Conservation (phyloP, 1,140 invertebrate genomes). For the Drosophila nigromelanica region DNA sequence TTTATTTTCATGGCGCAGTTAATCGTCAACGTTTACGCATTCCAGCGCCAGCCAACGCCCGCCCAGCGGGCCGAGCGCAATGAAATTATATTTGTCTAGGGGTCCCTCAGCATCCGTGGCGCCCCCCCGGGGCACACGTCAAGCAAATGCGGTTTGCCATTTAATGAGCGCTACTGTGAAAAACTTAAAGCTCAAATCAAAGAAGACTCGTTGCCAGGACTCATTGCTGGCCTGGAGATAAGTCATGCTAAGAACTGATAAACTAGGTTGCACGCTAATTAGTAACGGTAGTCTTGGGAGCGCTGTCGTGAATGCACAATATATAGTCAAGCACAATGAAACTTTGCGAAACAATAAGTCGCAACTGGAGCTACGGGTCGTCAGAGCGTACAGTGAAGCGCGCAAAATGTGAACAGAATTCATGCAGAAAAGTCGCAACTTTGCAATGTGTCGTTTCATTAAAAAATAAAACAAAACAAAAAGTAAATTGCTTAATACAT, state of each 20-base stretch:
- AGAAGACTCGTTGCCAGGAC: conserved; percentile 24
- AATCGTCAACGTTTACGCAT: conserved; percentile 83
- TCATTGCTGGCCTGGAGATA: conserved; percentile 33
- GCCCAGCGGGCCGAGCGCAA: conserved; percentile 71
- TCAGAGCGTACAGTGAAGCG: conserved; percentile 29
- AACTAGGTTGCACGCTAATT: conserved; percentile 79
- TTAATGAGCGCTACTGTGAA: conserved; percentile 46
- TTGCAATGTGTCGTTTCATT: conserved; percentile 17
- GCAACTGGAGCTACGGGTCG: conserved; percentile 20
- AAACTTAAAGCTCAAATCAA: conserved; percentile 53
- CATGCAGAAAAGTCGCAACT: conserved; percentile 14
- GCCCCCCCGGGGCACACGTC: conserved; percentile 48
- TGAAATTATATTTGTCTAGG: conserved; percentile 82
- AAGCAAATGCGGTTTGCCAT: conserved; percentile 48
- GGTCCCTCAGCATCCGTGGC: not conserved
- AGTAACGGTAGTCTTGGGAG: conserved; percentile 72
- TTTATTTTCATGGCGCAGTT: conserved; percentile 83
- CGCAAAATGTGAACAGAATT: not conserved
- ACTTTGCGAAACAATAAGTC: conserved; percentile 56
- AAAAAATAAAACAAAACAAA: conserved; percentile 2
- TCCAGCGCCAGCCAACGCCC: conserved; percentile 76
- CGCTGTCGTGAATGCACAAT: conserved; percentile 56
- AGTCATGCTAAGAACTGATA: conserved; percentile 69
- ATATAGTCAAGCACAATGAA: conserved; percentile 47
- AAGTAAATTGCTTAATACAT: conserved; percentile 5